These are phyloP conservation scores for Phyllopteryx taeniolatus DNA, from an alignment of 2,113 vertebrate genomes.

Conservation along the genomic window DNA sequence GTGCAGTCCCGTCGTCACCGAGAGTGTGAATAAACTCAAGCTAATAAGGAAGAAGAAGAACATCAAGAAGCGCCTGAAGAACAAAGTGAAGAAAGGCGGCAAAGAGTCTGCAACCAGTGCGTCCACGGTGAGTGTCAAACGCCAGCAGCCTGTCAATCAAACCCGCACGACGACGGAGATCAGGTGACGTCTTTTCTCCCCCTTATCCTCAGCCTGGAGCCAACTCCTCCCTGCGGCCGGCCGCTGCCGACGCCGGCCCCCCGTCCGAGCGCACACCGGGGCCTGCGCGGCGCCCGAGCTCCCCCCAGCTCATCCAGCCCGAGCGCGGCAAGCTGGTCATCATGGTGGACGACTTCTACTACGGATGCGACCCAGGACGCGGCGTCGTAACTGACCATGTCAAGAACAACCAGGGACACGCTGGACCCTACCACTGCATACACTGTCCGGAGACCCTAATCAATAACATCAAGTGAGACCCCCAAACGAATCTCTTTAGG, in stretches of 20 bases:
- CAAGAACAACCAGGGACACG: accelerated
- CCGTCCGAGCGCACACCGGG: no score
- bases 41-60: conserved; percentile 1
- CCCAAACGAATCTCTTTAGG: not conserved
- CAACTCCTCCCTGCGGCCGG: conserved; percentile 5
- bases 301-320: accelerated
- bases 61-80: not conserved
- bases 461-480: conserved; percentile 54
- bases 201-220: not conserved
- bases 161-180: not conserved
- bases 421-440: conserved; percentile 27
- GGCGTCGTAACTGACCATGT: accelerated
- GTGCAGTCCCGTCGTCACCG: conserved; percentile 36
- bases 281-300: not conserved
- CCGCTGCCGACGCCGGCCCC: not conserved
- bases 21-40: conserved; percentile 41
- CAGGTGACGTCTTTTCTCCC: not conserved
- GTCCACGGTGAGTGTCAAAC: conserved; percentile 29
- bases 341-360: conserved; percentile 63
- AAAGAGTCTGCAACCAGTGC: not conserved
- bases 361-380: conserved; percentile 22
- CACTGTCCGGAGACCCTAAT: conserved; percentile 20
- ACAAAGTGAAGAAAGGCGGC: not conserved
- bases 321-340: conserved; percentile 49
- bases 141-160: not conserved